phyloP scores from a whole-genome alignment of 2,113 vertebrate species.

The Scophthalmus maximus region DNA sequence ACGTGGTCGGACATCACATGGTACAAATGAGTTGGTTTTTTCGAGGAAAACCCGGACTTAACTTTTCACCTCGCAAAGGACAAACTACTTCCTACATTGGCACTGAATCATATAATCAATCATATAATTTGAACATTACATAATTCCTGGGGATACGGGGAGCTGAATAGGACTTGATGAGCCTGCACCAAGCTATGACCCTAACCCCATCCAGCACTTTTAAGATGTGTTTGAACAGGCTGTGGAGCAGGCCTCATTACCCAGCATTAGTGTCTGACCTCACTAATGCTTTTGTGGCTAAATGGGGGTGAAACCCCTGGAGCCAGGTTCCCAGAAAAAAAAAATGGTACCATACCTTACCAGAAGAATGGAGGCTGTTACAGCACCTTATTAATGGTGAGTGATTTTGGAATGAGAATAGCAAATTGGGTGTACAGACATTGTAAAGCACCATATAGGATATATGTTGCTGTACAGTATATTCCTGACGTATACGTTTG shows the following conservation, averaged over 20 bases:
- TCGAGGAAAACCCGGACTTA: too few relatives aligned
- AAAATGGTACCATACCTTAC: background rate
- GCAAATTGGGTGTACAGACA: background rate
- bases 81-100: background rate
- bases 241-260: background rate
- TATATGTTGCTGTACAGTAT: conserved; percentile 9
- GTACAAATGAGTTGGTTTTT: background rate
- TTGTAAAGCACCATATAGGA: background rate
- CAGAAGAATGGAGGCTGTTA: background rate
- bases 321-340: background rate
- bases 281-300: conserved; percentile 8
- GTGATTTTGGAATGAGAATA: background rate
- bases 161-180: background rate
- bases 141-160: background rate
- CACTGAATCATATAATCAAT: background rate
- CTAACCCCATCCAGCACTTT: background rate
- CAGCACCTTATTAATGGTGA: background rate
- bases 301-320: conserved; percentile 9
- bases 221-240: background rate
- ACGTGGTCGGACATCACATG: background rate
- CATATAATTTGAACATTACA: background rate
- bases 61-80: background rate
- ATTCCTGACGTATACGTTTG: background rate
- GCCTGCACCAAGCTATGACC: background rate
- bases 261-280: background rate